These are phyloP conservation scores for Neocloeon triangulifer DNA, from an alignment of 1,140 invertebrate species.

Conservation along the genomic window DNA sequence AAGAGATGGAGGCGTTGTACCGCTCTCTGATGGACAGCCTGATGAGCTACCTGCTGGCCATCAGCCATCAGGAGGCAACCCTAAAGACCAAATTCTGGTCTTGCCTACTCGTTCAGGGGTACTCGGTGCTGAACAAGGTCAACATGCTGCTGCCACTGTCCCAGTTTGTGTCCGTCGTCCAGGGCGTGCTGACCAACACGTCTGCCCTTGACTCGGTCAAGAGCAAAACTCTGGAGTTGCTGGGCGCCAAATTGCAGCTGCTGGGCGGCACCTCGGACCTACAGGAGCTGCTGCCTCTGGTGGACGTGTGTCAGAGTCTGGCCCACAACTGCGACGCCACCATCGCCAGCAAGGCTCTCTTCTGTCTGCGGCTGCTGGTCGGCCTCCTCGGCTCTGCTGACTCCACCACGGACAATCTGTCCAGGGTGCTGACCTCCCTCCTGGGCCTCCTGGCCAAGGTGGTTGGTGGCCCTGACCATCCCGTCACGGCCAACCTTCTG, in stretches of 20 bases:
- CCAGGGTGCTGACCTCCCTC: no score
- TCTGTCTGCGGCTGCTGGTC: no score
- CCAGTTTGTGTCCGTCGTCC: conserved; percentile 53
- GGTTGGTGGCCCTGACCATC: no score
- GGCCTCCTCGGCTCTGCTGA: no score
- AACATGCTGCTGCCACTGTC: conserved; percentile 38
- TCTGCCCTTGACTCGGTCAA: no score
- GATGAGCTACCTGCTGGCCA: conserved; percentile 36
- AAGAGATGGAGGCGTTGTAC: conserved; percentile 30
- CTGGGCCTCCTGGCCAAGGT: no score
- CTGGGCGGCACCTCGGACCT: conserved; percentile 21
- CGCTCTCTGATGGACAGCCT: conserved; percentile 41
- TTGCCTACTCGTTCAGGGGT: conserved; percentile 46
- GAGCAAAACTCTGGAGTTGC: conserved; percentile 57
- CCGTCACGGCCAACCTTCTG: no score
- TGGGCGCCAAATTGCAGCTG: conserved; percentile 54
- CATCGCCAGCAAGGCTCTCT: no score
- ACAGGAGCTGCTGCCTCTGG: conserved; percentile 25
- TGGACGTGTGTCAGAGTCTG: no score
- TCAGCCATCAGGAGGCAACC: conserved; percentile 28
- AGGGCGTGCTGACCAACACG: conserved; percentile 42
- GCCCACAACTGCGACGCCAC: no score
- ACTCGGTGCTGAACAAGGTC: conserved; percentile 50
- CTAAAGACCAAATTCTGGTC: conserved; percentile 53
- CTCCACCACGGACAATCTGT: no score